Percentiles rank a stretch among this genome's conserved stretches.
Evolutionary conservation across 2,888 invertebrate genomes (phyloP).

Genomic region (Diaperis boleti): DNA sequence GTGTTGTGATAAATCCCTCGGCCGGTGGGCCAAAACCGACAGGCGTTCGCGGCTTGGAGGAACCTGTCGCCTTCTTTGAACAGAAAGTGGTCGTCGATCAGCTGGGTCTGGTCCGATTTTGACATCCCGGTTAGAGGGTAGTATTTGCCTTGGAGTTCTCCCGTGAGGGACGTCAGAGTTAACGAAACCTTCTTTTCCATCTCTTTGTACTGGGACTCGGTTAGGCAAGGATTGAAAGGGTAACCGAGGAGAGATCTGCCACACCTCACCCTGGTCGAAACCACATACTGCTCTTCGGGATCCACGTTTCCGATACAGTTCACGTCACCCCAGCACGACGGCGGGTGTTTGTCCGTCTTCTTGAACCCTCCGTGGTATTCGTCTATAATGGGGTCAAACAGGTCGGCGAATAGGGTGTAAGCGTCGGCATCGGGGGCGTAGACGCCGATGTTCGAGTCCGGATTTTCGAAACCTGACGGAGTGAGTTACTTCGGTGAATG

Average conservation of each 20-base stretch:
- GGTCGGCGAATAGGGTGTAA: conserved; percentile 73
- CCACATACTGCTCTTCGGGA: conserved; percentile 66
- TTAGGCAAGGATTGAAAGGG: conserved; percentile 78
- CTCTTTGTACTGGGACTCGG: conserved; percentile 73
- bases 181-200: conserved; percentile 70
- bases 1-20: conserved; percentile 97
- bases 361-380: conserved; percentile 76
- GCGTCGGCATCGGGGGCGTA: conserved; percentile 78
- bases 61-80: conserved; percentile 96
- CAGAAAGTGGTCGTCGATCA: conserved; percentile 96
- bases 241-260: conserved; percentile 73
- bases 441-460: conserved; percentile 75
- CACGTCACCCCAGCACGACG: conserved; percentile 73
- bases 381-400: conserved; percentile 78
- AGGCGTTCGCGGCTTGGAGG: conserved; percentile 90
- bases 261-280: conserved; percentile 77
- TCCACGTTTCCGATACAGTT: conserved; percentile 70
- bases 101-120: conserved; percentile 91
- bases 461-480: conserved; percentile 75
- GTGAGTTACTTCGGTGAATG: neutral
- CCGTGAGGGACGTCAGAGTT: conserved; percentile 57
- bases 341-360: conserved; percentile 71
- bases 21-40: conserved; percentile 93
- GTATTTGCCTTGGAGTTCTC: conserved; percentile 92
- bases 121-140: conserved; percentile 93